Evolutionary conservation across 2,888 invertebrate species (phyloP), one percentile per base, ranked within the genome.

Genomic region (Lathronympha strigana): DNA sequence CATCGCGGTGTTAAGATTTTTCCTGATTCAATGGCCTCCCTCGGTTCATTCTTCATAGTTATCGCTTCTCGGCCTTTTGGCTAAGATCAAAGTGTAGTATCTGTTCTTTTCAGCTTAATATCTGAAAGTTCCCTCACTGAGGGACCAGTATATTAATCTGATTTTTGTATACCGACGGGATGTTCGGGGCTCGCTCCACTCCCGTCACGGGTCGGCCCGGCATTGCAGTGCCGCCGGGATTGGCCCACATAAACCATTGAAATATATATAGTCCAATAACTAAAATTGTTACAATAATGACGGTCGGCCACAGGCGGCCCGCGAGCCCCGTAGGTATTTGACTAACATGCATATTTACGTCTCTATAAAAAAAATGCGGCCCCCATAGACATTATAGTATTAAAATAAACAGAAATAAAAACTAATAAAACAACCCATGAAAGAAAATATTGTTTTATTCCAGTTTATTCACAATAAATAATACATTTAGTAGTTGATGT

Each of bases 141-240:
- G 55, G 43, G 55, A 55, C 36, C 53, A 53, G 53, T 58, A 53
- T 53, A 53, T 53, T 53, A 53, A 53, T 19, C 53, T 53, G 53
- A 53, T 36, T 21, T 36, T 58, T 58, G 57, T 31, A 58, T 45
- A 13, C n/a, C n/a, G 57, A 58, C n/a, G 57, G 45, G 40, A n/a
- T 13, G 31, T n/a, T 33, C n/a, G 57, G 57, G 57, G 57, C 57
- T 58, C n/a, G 57, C 57, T 58, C 57, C 57, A 58, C 57, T 19
- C 57, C 33, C 45, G 57, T 58, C 45, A 58, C 57, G 57, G 57
- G 57, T 58, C 57, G 57, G 57, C 57, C 57, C 55, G 55, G 55
- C 55, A 55, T 55, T 55, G 55, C 55, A 55, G 55, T 55, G 55
- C 55, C 55, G 55, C 57, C 57, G 57, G 57, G 57, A 58, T 33